phyloP scores from a whole-genome alignment of 2,113 vertebrate genomes.

The Reinhardtius hippoglossoides region DNA sequence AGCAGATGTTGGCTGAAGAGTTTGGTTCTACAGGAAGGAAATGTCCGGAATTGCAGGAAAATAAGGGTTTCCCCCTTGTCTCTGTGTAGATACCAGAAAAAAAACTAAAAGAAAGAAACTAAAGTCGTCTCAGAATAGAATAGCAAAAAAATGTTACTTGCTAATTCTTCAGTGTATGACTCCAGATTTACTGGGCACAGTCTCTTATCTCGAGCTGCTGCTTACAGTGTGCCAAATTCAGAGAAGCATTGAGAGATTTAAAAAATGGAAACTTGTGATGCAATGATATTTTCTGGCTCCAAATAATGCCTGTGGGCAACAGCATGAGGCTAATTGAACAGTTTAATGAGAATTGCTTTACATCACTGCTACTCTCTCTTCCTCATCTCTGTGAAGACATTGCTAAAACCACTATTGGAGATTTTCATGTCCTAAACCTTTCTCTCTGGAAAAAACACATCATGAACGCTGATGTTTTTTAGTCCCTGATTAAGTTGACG shows the following conservation, averaged over 20 bases:
- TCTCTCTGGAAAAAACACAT: neutral
- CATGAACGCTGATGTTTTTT: neutral
- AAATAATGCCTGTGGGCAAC: conserved; percentile 1
- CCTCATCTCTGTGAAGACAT: neutral
- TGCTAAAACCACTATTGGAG: neutral
- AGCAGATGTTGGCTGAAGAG: neutral
- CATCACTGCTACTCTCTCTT: neutral
- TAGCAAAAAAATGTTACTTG: neutral
- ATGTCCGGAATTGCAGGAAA: conserved; percentile 6
- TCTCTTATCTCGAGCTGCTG: neutral
- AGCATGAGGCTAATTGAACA: conserved; percentile 32
- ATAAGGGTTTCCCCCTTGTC: neutral
- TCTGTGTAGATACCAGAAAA: neutral
- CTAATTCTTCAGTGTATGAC: neutral
- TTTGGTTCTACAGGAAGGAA: neutral
- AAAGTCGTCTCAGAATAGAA: neutral
- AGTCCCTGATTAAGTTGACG: neutral
- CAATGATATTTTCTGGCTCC: conserved; percentile 37
- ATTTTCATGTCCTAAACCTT: neutral
- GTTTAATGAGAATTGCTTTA: neutral
- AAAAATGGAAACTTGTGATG: conserved; percentile 21
- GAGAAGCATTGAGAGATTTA: conserved; percentile 14
- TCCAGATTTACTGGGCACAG: neutral
- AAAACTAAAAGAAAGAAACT: neutral
- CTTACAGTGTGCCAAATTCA: neutral